phyloP scores from a whole-genome alignment of 2,797 vertebrate genomes.

The Pterois miles region DNA sequence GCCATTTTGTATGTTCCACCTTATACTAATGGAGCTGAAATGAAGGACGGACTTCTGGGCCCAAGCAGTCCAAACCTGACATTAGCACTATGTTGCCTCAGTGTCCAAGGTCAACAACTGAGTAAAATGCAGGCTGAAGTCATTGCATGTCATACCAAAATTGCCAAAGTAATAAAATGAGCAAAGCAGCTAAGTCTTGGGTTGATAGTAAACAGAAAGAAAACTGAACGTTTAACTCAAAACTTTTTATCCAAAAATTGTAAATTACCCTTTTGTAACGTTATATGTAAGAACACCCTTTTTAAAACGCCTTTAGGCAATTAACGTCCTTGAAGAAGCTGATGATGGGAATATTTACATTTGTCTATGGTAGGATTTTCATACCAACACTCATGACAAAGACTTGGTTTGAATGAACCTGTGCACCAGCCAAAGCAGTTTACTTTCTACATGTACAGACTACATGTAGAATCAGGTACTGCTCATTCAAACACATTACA shows the following conservation, averaged over 20 bases:
- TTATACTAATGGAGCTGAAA: not conserved
- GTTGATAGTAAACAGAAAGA: not conserved
- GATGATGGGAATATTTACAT: not conserved
- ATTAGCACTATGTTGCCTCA: slow-evolving; percentile 22
- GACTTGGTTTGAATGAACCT: not conserved
- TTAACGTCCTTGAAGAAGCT: not conserved
- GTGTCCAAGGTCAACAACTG: slow-evolving; percentile 22
- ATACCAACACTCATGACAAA: not conserved
- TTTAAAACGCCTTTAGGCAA: not conserved
- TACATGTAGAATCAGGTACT: not conserved
- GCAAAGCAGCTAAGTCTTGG: not conserved
- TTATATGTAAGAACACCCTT: not conserved
- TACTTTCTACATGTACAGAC: not conserved
- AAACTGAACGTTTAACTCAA: not conserved
- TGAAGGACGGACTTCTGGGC: slow-evolving; percentile 25
- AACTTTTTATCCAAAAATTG: not conserved
- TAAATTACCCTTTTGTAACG: not conserved
- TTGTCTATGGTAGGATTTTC: not conserved
- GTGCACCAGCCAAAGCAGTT: not conserved
- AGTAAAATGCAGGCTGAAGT: slow-evolving; percentile 17
- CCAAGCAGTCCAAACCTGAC: slow-evolving; percentile 12
- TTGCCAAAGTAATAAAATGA: not conserved
- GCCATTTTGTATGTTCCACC: slow-evolving; percentile 2
- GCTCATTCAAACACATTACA: not conserved
- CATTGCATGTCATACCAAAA: not conserved